Evolutionary conservation across 2,113 vertebrate species (phyloP).

Genomic region (Melozone crissalis): DNA sequence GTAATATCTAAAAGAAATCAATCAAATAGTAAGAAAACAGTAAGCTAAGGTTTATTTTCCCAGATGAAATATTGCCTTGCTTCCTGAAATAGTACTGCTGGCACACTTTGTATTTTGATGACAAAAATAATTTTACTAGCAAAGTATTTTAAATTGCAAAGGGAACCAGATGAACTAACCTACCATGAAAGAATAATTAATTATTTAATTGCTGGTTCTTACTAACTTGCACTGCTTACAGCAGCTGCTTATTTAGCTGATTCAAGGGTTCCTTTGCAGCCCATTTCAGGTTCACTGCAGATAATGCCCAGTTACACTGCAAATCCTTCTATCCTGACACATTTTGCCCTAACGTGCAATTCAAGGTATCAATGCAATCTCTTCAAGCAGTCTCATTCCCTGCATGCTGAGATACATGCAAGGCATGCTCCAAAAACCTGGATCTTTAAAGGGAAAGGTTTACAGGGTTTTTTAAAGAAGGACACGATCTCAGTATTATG

Average conservation of each 20-base stretch:
- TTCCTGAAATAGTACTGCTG: neutral
- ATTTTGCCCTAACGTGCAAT: neutral
- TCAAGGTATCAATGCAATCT: neutral
- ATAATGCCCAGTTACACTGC: neutral
- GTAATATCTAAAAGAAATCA: neutral
- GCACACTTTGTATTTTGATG: neutral
- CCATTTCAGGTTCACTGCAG: neutral
- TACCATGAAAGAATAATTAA: slow-evolving; percentile 8
- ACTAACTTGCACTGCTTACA: neutral
- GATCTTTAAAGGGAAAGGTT: neutral
- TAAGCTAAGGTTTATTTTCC: neutral
- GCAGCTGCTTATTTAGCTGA: slow-evolving; percentile 24
- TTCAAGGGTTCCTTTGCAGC: neutral
- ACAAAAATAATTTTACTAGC: slow-evolving; percentile 11
- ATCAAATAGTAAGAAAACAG: neutral
- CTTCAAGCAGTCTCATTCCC: neutral
- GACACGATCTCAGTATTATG: neutral
- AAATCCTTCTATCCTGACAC: neutral
- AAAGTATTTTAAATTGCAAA: slow-evolving; percentile 9
- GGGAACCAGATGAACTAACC: neutral
- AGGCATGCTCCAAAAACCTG: neutral
- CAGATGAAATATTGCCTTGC: neutral
- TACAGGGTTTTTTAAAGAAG: neutral
- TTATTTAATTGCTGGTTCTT: neutral
- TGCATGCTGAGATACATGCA: neutral